phyloP scores from a whole-genome alignment of 2,797 vertebrate genomes.

The Phoebastria nigripes region DNA sequence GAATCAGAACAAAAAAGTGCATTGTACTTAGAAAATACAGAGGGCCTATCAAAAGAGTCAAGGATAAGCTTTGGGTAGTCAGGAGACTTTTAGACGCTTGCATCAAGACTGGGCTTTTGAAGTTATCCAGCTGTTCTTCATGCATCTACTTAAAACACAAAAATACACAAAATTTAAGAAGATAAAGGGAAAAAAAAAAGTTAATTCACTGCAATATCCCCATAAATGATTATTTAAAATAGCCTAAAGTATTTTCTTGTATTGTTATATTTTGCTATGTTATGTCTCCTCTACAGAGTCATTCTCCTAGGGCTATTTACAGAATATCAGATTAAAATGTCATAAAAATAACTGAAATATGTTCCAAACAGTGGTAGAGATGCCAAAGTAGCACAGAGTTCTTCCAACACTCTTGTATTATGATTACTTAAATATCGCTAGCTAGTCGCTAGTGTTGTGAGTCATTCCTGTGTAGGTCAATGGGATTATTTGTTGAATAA shows the following conservation, averaged over 20 bases:
- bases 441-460: not conserved
- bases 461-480: not conserved
- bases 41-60: not conserved
- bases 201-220: not conserved
- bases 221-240: not conserved
- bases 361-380: not conserved
- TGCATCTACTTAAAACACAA: not conserved
- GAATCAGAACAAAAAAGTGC: not conserved
- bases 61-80: not conserved
- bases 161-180: not conserved
- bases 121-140: not conserved
- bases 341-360: conserved; percentile 12
- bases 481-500: not conserved
- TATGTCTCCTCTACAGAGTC: not conserved
- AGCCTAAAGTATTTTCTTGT: not conserved
- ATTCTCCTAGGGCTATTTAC: not conserved
- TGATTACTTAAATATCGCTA: not conserved
- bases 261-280: not conserved
- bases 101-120: not conserved
- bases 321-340: not conserved
- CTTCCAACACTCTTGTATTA: not conserved
- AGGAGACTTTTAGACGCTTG: not conserved
- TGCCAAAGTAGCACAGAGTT: not conserved
- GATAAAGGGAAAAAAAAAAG: not conserved
- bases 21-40: not conserved